Conservation (phyloP, 2,797 vertebrate species). For the Alfaro cultratus region DNA sequence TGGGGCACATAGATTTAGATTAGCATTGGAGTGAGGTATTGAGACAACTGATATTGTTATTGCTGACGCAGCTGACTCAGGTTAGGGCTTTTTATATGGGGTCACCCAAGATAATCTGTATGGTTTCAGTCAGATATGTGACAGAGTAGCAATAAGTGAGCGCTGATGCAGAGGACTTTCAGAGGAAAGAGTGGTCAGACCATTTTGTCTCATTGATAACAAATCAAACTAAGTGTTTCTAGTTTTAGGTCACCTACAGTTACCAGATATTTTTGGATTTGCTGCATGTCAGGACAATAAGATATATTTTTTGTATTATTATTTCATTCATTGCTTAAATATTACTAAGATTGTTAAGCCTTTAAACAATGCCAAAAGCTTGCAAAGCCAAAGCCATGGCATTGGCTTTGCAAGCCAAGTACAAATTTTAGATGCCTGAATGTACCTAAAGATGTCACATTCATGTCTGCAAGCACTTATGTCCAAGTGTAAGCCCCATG, state of each 20-base stretch:
- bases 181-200: neutral
- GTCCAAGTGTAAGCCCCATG: neutral
- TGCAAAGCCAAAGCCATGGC: neutral
- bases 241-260: neutral
- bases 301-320: neutral
- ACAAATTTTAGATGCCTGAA: neutral
- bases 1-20: conserved; percentile 9
- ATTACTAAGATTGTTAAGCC: neutral
- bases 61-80: conserved; percentile 37
- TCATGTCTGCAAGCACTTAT: neutral
- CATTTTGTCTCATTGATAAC: neutral
- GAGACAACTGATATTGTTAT: conserved; percentile 41
- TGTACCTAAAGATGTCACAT: neutral
- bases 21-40: conserved; percentile 17
- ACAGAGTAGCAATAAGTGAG: conserved; percentile 12
- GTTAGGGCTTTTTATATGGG: conserved; percentile 35
- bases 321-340: neutral
- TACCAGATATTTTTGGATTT: neutral
- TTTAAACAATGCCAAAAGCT: neutral
- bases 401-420: neutral
- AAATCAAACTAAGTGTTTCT: neutral
- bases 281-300: neutral
- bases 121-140: conserved; percentile 39
- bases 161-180: conserved; percentile 6
- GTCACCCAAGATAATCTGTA: conserved; percentile 50